Base-by-base conservation (phyloP, 92 coral and sea anemone genomes). In the Bergia sp. region DNA sequence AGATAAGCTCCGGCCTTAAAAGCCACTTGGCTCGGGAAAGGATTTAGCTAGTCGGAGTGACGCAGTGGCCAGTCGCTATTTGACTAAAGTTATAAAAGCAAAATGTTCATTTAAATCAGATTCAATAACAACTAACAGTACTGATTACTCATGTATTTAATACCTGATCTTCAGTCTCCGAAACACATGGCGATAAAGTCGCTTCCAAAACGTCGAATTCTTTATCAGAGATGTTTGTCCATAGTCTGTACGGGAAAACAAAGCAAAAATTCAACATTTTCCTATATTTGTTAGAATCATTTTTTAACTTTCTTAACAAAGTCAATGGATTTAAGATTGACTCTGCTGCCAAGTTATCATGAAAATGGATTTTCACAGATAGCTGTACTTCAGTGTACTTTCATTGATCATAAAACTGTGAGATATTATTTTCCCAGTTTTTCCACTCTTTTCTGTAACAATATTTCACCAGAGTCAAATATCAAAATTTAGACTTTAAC, bases 191-290 rank as follows among this genome's bases (percentile, higher is more conserved):
- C 12, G 97, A 95, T 66, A 97, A 82, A 6, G 94, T 95, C 0
- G 97, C 92, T 89, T 95, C 97, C 21, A 97, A 91, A 53, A 94
- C 95, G 23, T 93, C 94, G 50, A 94, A 97, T 69, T 97, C 99
- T 81, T 97, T 95, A 83, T 95, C 99, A 1, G 97, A 18, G 95
- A 97, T 97, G 86, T 94, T 94, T 45, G 99, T 97, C 99, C 99
- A 97, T 37, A 97, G 86, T 76, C 99, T 96, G 89, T 37, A 77
- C 76, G 44, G 76, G 42, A 73, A 80, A 57, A 37, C 50, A 0
- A 64, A 65, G 42, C 21, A 11, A 41, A 37, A 6, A 13, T 29
- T 88, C 57, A 2, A 38, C 7, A 41, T 9, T 12, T 47, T 45
- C 47, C 7, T 0, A 47, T 8, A 47, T 7, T 47, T 47, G 53